Evolutionary conservation across 1,140 invertebrate genomes (phyloP).

Genomic region (Drosophila oshimai): DNA sequence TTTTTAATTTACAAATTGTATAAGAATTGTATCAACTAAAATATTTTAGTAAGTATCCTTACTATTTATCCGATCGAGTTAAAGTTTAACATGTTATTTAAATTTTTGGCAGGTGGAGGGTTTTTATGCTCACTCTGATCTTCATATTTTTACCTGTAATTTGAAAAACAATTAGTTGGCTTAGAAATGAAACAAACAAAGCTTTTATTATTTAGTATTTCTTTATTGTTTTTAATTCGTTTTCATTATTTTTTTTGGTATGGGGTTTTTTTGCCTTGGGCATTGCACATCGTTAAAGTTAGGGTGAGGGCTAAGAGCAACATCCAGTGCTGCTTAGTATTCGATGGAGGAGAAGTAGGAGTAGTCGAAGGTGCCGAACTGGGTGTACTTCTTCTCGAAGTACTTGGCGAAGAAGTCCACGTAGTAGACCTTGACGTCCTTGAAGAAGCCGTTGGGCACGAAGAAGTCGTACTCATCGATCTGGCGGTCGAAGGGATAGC

Average conservation of each 20-base stretch:
- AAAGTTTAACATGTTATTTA: too few relatives aligned
- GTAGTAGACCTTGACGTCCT: slow-evolving; percentile 81
- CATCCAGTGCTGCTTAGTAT: slow-evolving; percentile 33
- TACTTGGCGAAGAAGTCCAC: slow-evolving; percentile 83
- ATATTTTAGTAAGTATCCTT: too few relatives aligned
- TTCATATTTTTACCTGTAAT: too few relatives aligned
- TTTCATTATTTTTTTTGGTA: slow-evolving; percentile 40
- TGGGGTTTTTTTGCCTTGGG: slow-evolving; percentile 28
- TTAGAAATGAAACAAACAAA: background rate
- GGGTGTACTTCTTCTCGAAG: slow-evolving; percentile 60
- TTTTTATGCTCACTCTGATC: too few relatives aligned
- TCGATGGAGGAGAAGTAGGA: slow-evolving; percentile 62
- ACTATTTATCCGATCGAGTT: too few relatives aligned
- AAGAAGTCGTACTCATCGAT: slow-evolving; percentile 81
- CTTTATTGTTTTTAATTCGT: slow-evolving; percentile 14
- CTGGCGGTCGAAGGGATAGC: slow-evolving; percentile 83
- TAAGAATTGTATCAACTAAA: too few relatives aligned
- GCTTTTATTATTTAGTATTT: background rate
- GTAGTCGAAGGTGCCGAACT: slow-evolving; percentile 69
- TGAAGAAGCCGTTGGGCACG: slow-evolving; percentile 78
- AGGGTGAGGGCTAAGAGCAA: slow-evolving; percentile 30
- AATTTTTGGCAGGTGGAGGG: too few relatives aligned
- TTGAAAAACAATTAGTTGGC: too few relatives aligned
- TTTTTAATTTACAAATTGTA: background rate
- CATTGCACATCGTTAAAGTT: slow-evolving; percentile 20